These are phyloP conservation scores for Wiebesia pumilae DNA, from an alignment of 1,140 invertebrate species.

Conservation along the genomic window DNA sequence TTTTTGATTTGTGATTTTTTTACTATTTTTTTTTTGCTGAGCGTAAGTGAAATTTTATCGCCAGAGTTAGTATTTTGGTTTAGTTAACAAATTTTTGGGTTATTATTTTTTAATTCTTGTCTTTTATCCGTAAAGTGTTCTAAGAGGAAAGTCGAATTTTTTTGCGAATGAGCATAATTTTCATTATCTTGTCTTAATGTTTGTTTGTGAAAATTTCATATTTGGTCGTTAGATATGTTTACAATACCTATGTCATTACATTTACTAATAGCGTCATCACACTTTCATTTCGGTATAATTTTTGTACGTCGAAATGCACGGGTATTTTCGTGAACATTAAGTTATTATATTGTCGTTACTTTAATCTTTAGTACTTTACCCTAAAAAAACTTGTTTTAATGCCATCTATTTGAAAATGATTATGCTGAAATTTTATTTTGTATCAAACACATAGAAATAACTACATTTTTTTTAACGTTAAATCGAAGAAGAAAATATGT, in stretches of 20 bases:
- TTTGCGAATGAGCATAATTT: background rate
- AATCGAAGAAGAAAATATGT: background rate
- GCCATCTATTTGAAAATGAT: background rate
- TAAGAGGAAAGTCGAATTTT: background rate
- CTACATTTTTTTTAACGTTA: background rate
- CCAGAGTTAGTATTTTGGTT: background rate
- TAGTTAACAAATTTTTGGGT: background rate
- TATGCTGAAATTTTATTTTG: background rate
- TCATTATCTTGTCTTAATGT: background rate
- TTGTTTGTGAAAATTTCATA: background rate
- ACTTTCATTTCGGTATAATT: constrained; percentile 16
- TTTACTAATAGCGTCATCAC: constrained; percentile 9
- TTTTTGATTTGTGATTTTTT: background rate
- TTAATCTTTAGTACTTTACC: background rate
- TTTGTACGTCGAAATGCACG: background rate
- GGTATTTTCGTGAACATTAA: background rate
- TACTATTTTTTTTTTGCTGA: background rate
- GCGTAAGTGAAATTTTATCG: too few relatives aligned
- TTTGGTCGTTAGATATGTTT: constrained; percentile 19
- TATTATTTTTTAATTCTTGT: background rate
- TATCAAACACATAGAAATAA: background rate
- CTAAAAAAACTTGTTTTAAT: too few relatives aligned
- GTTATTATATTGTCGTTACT: background rate
- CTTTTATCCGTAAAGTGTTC: background rate
- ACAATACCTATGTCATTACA: constrained; percentile 2